Conservation (phyloP, 2,113 vertebrate genomes). For the Psilopsiagon aurifrons region DNA sequence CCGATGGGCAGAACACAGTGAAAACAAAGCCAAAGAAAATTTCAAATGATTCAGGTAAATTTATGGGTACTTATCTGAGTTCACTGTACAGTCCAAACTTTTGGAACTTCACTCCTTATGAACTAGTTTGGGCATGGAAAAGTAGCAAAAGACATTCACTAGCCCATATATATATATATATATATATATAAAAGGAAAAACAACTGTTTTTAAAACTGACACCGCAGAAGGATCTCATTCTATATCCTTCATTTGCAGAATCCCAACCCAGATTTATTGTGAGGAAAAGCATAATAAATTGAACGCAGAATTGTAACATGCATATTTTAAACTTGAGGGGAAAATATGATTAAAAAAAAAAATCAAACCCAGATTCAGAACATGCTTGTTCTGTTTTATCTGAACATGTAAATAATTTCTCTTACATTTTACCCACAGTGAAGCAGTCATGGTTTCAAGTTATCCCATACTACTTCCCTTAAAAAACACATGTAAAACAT, state of each 20-base stretch:
- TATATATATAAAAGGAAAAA: not conserved
- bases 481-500: not conserved
- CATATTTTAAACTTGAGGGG: not conserved
- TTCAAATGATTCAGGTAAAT: conserved; percentile 36
- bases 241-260: not conserved
- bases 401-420: not conserved
- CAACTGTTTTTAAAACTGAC: not conserved
- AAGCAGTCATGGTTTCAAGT: not conserved
- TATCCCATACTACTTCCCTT: not conserved
- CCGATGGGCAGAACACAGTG: conserved; percentile 29
- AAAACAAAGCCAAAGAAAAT: conserved; percentile 53
- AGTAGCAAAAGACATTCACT: conserved; percentile 55
- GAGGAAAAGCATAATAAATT: not conserved
- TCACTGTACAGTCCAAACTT: conserved; percentile 49
- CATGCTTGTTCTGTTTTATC: not conserved
- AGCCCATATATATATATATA: not conserved
- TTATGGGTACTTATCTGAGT: conserved; percentile 56
- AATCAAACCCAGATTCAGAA: not conserved
- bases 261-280: not conserved
- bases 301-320: conserved; percentile 7
- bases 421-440: not conserved
- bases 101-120: conserved; percentile 59
- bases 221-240: not conserved
- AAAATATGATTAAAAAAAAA: not conserved
- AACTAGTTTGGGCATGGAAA: conserved; percentile 50